Evolutionary conservation across 2,797 vertebrate genomes (phyloP), one percentile per base, ranked within the genome.

Genomic region (Ctenochaetus hawaiiensis): DNA sequence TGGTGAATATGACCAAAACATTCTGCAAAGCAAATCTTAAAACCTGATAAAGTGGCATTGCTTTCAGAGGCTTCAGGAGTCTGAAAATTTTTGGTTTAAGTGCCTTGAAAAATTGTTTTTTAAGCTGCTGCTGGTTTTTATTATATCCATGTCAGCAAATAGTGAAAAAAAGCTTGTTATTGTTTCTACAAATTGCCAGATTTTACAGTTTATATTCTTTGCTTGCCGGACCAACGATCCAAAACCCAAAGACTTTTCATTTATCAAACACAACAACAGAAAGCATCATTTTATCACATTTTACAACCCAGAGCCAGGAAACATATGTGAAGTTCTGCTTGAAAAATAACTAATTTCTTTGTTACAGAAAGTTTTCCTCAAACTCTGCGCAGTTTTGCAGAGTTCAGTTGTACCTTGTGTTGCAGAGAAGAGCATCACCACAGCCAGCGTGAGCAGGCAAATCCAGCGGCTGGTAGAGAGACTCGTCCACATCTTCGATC

Each of bases 391-490:
- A 60, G 26, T 30, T 30, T 30, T 39, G 39, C 39, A 39, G 16
- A 44, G 20, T 44, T 43, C 6, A 49, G 17, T 44, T 8, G 82
- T 85, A 90, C 89, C 86, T 78, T 23, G 13, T 12, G 62, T 41
- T 2, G 1, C 8, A 14, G 43, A 60, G 47, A 70, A 1, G 53
- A 86, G 6, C 75, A 79, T 49, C 62, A 78, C 48, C 14, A 59
- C 48, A 4, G 45, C 53, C 63, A 92, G 34, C 9, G 8, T 9
- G 73, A 90, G 72, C 63, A 87, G 79, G 0, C 67, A 70, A 2
- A 79, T 54, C 75, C 78, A 71, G 4, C 72, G 60, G 43, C 71
- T 12, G 43, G 45, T 14, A 0, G 59, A 79, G 18, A 78, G 34
- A 30, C 1, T 16, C 13, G 17, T 56, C 71, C 72, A 23, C 88